Percentiles rank a stretch among this genome's conserved stretches.
phyloP scores from a whole-genome alignment of 1,140 invertebrate species.

The Trissolcus basalis region DNA sequence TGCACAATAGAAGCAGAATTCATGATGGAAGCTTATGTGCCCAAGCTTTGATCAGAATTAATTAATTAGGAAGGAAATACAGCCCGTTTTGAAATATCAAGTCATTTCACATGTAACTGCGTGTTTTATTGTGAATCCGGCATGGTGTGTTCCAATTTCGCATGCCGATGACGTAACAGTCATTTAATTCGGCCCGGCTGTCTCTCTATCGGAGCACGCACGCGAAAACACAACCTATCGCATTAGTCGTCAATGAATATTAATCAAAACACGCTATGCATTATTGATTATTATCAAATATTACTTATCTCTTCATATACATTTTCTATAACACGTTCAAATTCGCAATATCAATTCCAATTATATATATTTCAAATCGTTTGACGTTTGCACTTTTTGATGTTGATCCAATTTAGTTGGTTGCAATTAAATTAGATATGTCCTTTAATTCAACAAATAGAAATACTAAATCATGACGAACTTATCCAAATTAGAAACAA shows the following conservation, averaged over 20 bases:
- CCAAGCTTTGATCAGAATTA: conserved; percentile 56
- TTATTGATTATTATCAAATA: conserved; percentile 44
- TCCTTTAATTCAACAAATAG: too few relatives aligned
- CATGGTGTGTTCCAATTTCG: conserved; percentile 28
- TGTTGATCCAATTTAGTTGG: too few relatives aligned
- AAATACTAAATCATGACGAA: too few relatives aligned
- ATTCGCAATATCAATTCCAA: not conserved
- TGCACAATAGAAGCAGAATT: conserved; percentile 59
- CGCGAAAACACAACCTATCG: conserved; percentile 23
- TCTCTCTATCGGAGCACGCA: conserved; percentile 12
- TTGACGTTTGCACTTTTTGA: too few relatives aligned
- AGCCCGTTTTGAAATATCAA: conserved; percentile 35
- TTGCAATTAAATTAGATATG: too few relatives aligned
- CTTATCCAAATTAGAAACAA: too few relatives aligned
- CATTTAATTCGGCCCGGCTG: conserved; percentile 45
- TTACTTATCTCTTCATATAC: conserved; percentile 35
- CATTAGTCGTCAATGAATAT: conserved; percentile 39
- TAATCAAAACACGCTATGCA: conserved; percentile 43
- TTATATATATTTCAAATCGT: not conserved
- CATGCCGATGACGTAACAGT: conserved; percentile 41
- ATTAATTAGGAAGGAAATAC: conserved; percentile 57
- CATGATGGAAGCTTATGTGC: conserved; percentile 51
- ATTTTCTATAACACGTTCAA: not conserved
- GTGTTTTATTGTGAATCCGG: conserved; percentile 52
- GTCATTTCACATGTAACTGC: conserved; percentile 48